Conservation (phyloP, 2,113 vertebrate species). For the Eptesicus fuscus region DNA sequence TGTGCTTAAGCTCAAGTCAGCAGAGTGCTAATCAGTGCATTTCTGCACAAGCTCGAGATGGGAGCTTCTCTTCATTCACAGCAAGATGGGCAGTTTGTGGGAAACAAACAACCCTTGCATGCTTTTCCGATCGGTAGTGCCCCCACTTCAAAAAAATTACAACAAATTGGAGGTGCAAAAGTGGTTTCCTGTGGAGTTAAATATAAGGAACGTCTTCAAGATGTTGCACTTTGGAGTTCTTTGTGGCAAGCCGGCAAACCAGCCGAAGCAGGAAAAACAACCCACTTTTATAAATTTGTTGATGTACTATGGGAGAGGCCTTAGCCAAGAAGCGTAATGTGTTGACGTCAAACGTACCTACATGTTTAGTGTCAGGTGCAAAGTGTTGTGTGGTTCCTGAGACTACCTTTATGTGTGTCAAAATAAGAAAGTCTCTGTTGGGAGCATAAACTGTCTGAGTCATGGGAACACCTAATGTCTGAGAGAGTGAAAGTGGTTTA, state of each 20-base stretch:
- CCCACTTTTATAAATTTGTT: conserved; percentile 5
- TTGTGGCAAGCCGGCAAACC: not conserved
- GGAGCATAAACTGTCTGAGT: conserved; percentile 48
- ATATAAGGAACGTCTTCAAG: conserved; percentile 42
- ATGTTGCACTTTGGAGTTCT: conserved; percentile 17
- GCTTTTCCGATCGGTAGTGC: not conserved
- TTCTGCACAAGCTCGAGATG: conserved; percentile 15
- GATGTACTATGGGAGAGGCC: not conserved
- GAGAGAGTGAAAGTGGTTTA: not conserved
- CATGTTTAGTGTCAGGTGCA: not conserved
- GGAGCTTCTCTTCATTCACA: conserved; percentile 55
- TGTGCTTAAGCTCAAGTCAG: conserved; percentile 65
- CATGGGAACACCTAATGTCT: conserved; percentile 12
- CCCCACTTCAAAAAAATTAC: conserved; percentile 11
- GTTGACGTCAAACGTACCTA: not conserved
- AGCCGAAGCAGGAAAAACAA: not conserved
- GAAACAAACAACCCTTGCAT: conserved; percentile 49
- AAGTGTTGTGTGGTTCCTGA: not conserved
- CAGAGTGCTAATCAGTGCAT: conserved; percentile 65
- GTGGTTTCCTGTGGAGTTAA: conserved; percentile 48
- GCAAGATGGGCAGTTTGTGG: conserved; percentile 50
- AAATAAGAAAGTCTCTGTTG: conserved; percentile 21
- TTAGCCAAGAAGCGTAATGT: not conserved
- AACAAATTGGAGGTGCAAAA: conserved; percentile 31
- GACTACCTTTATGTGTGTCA: not conserved